Base-by-base conservation (phyloP, 92 coral and sea anemone genomes). In the Palythoa heliodiscus region DNA sequence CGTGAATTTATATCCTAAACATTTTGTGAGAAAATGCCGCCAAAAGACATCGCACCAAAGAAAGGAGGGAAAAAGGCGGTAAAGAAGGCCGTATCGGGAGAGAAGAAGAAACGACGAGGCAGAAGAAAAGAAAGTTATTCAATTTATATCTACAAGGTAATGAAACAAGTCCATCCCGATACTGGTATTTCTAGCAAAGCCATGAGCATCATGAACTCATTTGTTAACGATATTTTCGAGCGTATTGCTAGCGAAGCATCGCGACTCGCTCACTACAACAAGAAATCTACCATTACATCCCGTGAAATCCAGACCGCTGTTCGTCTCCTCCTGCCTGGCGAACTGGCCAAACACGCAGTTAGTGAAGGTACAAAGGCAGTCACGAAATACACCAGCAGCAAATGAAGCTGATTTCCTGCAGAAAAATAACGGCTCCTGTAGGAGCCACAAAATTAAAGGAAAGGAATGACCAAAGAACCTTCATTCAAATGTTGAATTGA, bases 11-110 rank as follows among this genome's bases (percentile, higher is more conserved):
- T 40, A 29, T 9, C 4, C 12, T 20, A 19, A 5, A 13, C 1
- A 15, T 2, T 61, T 20, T 61, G 19, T n/a, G 2, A 39, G 29
- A 79, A 52, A 66, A 84, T 84, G 87, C 79, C 87, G 7, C 80
- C 81, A 15, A 84, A 84, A 84, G 80, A 74, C n/a, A 58, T 74
- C 22, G 87, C 70, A 2, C 60, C 80, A 8, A 84, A 84, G 82
- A 84, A 84, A 20, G 82, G 87, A 54, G 87, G 80, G 7, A 84
- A 84, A 67, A 84, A 84, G 39, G 87, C 87, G 13, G 87, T 80
- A 4, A 84, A 84, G 87, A 84, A 84, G 48, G 87, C 87, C 0
- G 87, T 76, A 4, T 79, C 84, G 5, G 84, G 84, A 43, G 84
- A 79, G 11, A 79, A 48, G 58, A 79, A 47, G 15, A 79, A 79